Evolutionary conservation across 2,797 vertebrate genomes (phyloP), one percentile per base, ranked within the genome.

Genomic region (Hippoglossus hippoglossus): DNA sequence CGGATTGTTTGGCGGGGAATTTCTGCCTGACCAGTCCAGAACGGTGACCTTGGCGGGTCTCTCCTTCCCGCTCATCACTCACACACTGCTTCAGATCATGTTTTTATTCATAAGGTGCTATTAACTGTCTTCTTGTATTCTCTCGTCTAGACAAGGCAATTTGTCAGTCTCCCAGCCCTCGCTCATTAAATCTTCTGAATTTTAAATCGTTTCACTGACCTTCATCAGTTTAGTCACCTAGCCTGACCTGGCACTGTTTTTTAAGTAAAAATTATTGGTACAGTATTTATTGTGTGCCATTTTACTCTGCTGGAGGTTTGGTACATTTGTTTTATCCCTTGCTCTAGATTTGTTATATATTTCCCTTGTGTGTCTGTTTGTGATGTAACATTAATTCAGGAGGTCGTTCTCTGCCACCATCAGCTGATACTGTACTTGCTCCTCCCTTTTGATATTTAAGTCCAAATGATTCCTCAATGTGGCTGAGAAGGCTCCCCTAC

Each of bases 1-100:
- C 75, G 61, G 75, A 78, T 87, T 55, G 71, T 56, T 83, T 82
- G 64, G 71, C 59, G 67, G 82, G 64, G 34, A 83, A 50, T 82
- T 68, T 72, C 72, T 73, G 78, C 69, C 54, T 62, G 73, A 69
- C 68, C 66, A 0, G 62, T 79, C 52, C 59, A 55, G 52, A 65
- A 25, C 21, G 21, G 44, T 75, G 84, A 87, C 89, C 87, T 92
- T 89, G 84, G 22, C 47, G 72, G 21, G 75, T 80, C 73, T 73
- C 68, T 28, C 58, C 71, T 68, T 59, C 63, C 64, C 2, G 13
- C 76, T 78, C 82, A 44, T 79, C 70, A 58, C 67, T 85, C 73
- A 16, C 39, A 54, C 78, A 54, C 77, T 77, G 79, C 85, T 52
- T 75, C 51, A 39, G 2, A 51, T 77, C 67, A 78, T 64, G 62